Evolutionary conservation across 2,113 vertebrate genomes (phyloP).

Genomic region (Gavia stellata): DNA sequence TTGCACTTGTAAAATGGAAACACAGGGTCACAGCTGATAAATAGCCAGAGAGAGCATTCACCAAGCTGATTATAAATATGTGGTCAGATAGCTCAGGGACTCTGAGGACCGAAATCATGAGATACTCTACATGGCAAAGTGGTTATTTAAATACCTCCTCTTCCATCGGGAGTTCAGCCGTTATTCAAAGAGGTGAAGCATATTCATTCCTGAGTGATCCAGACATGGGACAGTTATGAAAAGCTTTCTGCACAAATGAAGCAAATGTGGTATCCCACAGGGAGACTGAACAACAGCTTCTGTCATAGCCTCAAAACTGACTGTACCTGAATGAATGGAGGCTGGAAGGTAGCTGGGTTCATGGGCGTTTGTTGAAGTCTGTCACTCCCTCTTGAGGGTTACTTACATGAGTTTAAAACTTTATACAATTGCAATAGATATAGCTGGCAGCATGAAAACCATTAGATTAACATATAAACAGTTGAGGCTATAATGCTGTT

Average conservation of each 20-base stretch:
- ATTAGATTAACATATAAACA: slow-evolving; percentile 11
- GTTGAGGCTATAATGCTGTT: neutral
- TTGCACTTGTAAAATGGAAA: slow-evolving; percentile 18
- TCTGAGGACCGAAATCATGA: slow-evolving; percentile 19
- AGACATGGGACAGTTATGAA: neutral
- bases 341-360: neutral
- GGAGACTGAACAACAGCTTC: neutral
- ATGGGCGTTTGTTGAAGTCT: neutral
- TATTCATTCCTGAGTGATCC: neutral
- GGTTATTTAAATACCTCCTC: slow-evolving; percentile 33
- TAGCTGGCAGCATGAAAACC: neutral
- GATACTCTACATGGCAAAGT: neutral
- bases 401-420: neutral
- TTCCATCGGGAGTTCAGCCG: neutral
- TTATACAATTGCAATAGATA: neutral
- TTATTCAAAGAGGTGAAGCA: slow-evolving; percentile 26
- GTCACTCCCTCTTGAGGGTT: neutral
- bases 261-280: neutral
- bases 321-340: neutral
- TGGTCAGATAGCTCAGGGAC: slow-evolving; percentile 5
- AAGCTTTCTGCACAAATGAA: slow-evolving; percentile 6
- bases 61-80: neutral
- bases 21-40: neutral
- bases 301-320: neutral
- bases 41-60: neutral